Conservation (phyloP, 1,140 invertebrate species). For the Zaprionus nigranus region DNA sequence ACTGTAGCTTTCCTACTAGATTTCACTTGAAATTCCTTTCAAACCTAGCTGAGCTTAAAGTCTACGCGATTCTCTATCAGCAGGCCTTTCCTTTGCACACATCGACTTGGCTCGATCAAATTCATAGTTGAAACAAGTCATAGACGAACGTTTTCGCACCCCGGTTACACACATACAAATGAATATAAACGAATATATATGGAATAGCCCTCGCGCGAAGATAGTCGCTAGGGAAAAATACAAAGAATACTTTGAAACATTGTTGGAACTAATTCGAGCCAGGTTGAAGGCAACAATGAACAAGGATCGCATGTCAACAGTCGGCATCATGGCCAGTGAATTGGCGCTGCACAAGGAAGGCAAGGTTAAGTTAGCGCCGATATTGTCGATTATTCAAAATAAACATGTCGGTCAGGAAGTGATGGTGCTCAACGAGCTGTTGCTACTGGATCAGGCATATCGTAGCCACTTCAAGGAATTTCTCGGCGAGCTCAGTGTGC, state of each 20-base stretch:
- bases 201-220: not conserved
- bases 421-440: conserved; percentile 20
- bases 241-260: not conserved
- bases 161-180: not conserved
- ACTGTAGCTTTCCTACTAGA: no score
- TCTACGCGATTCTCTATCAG: not conserved
- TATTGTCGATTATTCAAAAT: not conserved
- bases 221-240: not conserved
- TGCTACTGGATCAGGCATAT: conserved; percentile 45
- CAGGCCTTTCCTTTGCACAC: not conserved
- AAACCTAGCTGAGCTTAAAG: no score
- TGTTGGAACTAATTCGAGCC: not conserved
- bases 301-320: not conserved
- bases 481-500: conserved; percentile 47
- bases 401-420: not conserved
- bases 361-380: not conserved
- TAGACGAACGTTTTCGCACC: not conserved
- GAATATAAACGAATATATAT: not conserved
- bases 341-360: not conserved
- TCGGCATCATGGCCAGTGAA: not conserved
- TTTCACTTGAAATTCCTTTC: no score
- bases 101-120: not conserved
- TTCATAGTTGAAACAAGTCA: not conserved
- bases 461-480: conserved; percentile 33
- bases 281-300: not conserved